These are phyloP conservation scores for Semaprochilodus insignis DNA, from an alignment of 2,797 vertebrate genomes.

Conservation along the genomic window DNA sequence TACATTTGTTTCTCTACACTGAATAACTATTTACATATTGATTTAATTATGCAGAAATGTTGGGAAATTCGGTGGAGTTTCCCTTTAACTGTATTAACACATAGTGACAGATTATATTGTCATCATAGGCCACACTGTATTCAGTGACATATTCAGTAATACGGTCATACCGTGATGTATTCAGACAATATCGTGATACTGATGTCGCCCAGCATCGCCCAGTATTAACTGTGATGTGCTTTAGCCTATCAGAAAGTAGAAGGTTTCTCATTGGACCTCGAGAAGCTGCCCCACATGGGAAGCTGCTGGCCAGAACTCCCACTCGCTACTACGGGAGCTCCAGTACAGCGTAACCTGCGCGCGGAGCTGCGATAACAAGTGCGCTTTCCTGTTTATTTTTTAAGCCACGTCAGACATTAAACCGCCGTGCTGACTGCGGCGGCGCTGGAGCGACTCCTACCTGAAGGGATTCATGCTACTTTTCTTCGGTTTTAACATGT, in stretches of 20 bases:
- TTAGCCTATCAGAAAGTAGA: background rate
- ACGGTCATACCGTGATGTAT: no score
- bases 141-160: no score
- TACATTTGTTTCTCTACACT: no score
- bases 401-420: background rate
- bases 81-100: no score
- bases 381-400: background rate
- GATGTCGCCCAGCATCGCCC: no score
- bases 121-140: no score
- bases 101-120: no score
- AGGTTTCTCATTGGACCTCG: constrained; percentile 16
- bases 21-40: no score
- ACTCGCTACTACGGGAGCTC: background rate
- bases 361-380: background rate
- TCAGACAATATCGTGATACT: no score
- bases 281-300: background rate
- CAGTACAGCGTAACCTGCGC: background rate
- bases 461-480: background rate
- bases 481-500: background rate
- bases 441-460: background rate
- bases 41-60: no score
- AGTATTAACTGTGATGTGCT: background rate
- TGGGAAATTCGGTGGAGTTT: no score
- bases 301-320: background rate
- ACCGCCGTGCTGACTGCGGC: no score